A percentile compares a stretch with the other conserved stretches of the same genome.
Evolutionary conservation across 2,113 vertebrate genomes (phyloP).

Genomic region (Rynchops niger): DNA sequence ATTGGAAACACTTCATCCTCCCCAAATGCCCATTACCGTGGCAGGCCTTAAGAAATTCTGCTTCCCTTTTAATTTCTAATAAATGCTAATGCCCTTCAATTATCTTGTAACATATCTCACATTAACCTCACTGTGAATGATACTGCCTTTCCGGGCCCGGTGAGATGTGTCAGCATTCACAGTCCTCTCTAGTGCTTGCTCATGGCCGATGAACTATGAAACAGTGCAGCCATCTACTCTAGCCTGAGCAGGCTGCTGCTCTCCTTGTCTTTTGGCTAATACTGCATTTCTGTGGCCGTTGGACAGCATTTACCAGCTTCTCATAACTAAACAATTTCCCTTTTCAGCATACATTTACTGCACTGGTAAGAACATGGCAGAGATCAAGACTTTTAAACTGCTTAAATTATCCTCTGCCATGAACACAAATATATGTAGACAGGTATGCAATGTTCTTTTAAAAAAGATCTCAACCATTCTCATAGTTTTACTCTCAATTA

Average conservation of each 20-base stretch:
- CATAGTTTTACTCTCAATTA: neutral
- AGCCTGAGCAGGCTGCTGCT: neutral
- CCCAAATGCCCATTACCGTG: neutral
- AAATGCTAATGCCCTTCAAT: neutral
- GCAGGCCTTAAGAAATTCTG: neutral
- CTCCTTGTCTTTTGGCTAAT: neutral
- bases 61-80: conserved; percentile 6
- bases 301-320: neutral
- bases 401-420: neutral
- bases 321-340: neutral
- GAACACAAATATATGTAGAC: neutral
- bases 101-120: neutral
- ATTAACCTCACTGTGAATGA: neutral
- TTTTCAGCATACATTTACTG: neutral
- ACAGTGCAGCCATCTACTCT: neutral
- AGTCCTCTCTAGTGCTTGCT: neutral
- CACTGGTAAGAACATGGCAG: neutral
- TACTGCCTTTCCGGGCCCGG: neutral
- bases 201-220: neutral
- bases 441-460: neutral
- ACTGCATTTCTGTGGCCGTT: neutral
- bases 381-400: neutral
- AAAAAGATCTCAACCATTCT: neutral
- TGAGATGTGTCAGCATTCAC: neutral
- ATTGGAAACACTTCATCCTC: conserved; percentile 5